Conservation (phyloP, 2,113 vertebrate genomes). For the Semnopithecus entellus region DNA sequence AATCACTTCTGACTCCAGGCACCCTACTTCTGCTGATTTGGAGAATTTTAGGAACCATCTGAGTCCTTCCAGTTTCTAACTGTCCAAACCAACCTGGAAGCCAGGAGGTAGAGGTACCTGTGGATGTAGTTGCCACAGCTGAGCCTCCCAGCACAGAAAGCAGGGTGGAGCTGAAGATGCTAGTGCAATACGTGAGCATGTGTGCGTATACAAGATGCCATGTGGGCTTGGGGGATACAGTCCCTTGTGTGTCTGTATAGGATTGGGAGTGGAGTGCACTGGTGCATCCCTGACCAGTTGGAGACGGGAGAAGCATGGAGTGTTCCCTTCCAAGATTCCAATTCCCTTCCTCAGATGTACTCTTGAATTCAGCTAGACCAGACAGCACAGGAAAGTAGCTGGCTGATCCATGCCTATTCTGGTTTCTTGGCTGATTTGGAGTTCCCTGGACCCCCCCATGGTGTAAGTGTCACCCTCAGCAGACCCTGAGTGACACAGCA, state of each 20-base stretch:
- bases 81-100: background rate
- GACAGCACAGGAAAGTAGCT: background rate
- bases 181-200: rapidly evolving
- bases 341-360: background rate
- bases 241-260: background rate
- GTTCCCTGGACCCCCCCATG: background rate
- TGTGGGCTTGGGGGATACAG: too few species aligned
- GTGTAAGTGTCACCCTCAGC: background rate
- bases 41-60: background rate
- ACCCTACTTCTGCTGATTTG: background rate
- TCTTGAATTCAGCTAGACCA: background rate
- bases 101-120: background rate
- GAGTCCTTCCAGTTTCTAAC: background rate
- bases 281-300: background rate
- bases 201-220: rapidly evolving
- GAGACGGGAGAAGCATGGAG: background rate
- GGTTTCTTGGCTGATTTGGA: background rate
- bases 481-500: background rate
- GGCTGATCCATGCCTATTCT: background rate
- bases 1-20: background rate
- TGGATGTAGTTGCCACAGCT: background rate
- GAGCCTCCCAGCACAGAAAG: background rate
- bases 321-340: background rate
- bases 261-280: too few species aligned
- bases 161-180: background rate